Percentiles rank a stretch among this genome's conserved stretches.
Evolutionary conservation across 2,888 invertebrate species (phyloP).

Genomic region (Ectemnius continuus): DNA sequence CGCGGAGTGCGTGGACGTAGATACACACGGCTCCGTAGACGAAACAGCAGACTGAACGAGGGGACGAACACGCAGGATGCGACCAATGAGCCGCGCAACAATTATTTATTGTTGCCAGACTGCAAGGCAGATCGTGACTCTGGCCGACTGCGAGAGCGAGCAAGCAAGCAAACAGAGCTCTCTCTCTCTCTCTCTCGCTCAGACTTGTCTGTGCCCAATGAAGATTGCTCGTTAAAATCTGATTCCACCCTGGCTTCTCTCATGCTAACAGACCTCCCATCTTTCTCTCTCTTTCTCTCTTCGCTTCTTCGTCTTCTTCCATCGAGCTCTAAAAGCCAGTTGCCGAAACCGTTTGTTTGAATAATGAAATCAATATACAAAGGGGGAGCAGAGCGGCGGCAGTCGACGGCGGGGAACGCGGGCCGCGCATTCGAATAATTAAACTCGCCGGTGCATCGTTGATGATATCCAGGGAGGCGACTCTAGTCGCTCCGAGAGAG

Average conservation of each 20-base stretch:
- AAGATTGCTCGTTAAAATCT: conserved; percentile 60
- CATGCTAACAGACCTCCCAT: conserved; percentile 2
- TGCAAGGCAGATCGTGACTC: conserved; percentile 50
- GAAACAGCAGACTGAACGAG: conserved; percentile 69
- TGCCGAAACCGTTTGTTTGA: conserved; percentile 31
- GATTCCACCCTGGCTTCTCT: conserved; percentile 24
- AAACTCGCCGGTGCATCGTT: neutral
- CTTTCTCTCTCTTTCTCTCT: too few relatives aligned
- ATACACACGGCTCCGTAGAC: conserved; percentile 62
- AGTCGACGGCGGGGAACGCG: neutral
- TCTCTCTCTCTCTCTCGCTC: too few relatives aligned
- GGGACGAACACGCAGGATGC: conserved; percentile 75
- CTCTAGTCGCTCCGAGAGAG: too few relatives aligned
- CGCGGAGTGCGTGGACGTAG: conserved; percentile 55
- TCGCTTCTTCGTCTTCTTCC: too few relatives aligned
- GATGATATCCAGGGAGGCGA: too few relatives aligned
- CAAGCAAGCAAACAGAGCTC: too few relatives aligned
- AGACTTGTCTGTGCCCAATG: conserved; percentile 56
- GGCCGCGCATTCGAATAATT: neutral
- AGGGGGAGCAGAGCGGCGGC: too few relatives aligned
- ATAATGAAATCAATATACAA: conserved; percentile 8
- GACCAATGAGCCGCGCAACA: conserved; percentile 74
- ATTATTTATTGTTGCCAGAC: conserved; percentile 76
- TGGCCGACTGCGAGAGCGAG: conserved; percentile 40
- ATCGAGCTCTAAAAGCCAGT: conserved; percentile 21